Percentiles rank a stretch among this genome's conserved stretches.
Evolutionary conservation across 2,888 invertebrate species (phyloP).

Genomic region (Latrodectus hesperus): DNA sequence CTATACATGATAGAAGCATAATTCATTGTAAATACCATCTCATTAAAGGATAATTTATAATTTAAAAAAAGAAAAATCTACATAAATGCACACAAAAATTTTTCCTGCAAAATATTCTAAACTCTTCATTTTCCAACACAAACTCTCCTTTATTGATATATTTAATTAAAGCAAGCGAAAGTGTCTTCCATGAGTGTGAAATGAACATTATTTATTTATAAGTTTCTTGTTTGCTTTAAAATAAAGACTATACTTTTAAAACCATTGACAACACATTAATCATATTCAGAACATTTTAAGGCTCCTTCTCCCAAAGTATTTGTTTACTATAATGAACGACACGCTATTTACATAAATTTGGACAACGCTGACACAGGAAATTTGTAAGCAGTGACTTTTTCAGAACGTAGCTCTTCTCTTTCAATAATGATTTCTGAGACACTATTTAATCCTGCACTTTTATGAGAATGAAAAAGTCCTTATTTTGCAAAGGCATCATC

Average conservation of each 20-base stretch:
- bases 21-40: no score
- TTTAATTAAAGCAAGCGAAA: no score
- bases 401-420: slow-evolving; percentile 5
- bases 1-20: no score
- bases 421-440: slow-evolving; percentile 26
- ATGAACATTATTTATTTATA: no score
- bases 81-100: no score
- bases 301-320: not conserved
- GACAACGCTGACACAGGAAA: slow-evolving; percentile 21
- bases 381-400: slow-evolving; percentile 20
- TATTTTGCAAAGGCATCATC: slow-evolving; percentile 40
- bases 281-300: slow-evolving; percentile 19
- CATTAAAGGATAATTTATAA: no score
- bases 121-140: no score
- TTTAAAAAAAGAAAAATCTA: no score
- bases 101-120: no score
- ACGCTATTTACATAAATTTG: slow-evolving; percentile 21
- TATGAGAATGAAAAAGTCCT: slow-evolving; percentile 29
- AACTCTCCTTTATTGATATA: no score
- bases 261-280: slow-evolving; percentile 38
- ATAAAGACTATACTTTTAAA: not conserved
- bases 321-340: slow-evolving; percentile 13
- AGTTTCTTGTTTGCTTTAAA: no score
- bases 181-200: no score
- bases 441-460: slow-evolving; percentile 53